These are phyloP conservation scores for Danionella cerebrum DNA, from an alignment of 2,113 vertebrate genomes.

Conservation along the genomic window DNA sequence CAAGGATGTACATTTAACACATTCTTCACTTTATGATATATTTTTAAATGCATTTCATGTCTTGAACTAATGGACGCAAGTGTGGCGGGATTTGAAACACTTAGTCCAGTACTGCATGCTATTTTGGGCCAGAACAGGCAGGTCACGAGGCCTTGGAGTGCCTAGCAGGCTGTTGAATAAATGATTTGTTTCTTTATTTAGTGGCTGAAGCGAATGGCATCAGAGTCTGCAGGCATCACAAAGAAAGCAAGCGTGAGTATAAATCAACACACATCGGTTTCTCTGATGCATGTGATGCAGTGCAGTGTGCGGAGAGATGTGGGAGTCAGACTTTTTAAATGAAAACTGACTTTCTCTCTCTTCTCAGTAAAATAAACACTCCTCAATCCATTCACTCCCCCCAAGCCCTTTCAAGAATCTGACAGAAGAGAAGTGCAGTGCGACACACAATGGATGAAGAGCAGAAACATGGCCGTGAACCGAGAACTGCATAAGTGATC, in stretches of 20 bases:
- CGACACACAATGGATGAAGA: background rate
- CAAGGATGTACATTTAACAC: too few species aligned
- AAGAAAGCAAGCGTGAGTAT: background rate
- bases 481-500: conserved; percentile 1
- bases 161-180: conserved; percentile 19
- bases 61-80: conserved; percentile 16
- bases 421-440: conserved; percentile 11
- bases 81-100: background rate
- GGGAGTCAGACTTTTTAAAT: background rate
- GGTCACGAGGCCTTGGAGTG: conserved; percentile 7
- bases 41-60: background rate
- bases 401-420: conserved; percentile 1
- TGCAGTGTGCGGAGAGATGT: background rate
- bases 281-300: background rate
- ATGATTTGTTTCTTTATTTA: conserved; percentile 24
- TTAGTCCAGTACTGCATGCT: background rate
- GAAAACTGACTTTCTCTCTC: conserved; percentile 4
- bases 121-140: conserved; percentile 8
- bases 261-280: background rate
- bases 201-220: background rate
- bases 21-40: background rate
- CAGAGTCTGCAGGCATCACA: background rate
- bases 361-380: background rate
- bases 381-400: conserved; percentile 1
- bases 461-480: too few species aligned